Base-by-base conservation (phyloP, 2,888 invertebrate genomes). In the Leptinotarsa juncta region DNA sequence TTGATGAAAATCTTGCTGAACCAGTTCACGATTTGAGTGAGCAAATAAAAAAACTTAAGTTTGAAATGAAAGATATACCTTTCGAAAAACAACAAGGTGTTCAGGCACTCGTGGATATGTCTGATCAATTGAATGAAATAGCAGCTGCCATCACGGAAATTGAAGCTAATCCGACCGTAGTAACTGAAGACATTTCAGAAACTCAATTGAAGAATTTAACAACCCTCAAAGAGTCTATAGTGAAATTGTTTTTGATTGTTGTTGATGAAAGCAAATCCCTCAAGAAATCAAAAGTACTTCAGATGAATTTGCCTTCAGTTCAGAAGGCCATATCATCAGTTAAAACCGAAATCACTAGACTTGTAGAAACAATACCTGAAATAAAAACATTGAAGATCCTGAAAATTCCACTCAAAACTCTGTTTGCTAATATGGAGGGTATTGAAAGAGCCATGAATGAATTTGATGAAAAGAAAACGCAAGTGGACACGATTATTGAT, bases 21-120 rank as follows among this genome's bases (percentile, higher is more conserved):
- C 74, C 79, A 5, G 42, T 81, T 10, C n/a, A 75, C 53, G 65
- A 73, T 50, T 71, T 82, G 65, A 51, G 57, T 49, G 62, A 70
- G 71, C 74, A 77, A 50, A 72, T 81, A 49, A 23, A 72, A 48
- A 12, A 67, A 3, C 51, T 81, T 10, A 78, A 76, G 71, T 60
- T 77, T 3, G 75, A 75, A 65, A 62, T 73, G 14, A 68, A 78
- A 70, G 73, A 74, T 12, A 50, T 73, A 4, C 51, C 73, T 15
- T 15, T 74, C 32, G 49, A 68, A 67, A 57, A 76, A 53, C 71
- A 80, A 62, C 78, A 82, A 70, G 77, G 78, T 51, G 70, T 78
- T 18, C 18, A 77, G 12, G 73, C 79, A 48, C 57, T 82, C 66
- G 55, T 78, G 18, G 75, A 81, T 70, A 65, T 78, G 16, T 53